These are phyloP conservation scores for Tinea pellionella DNA, from an alignment of 2,888 invertebrate genomes.

Conservation along the genomic window DNA sequence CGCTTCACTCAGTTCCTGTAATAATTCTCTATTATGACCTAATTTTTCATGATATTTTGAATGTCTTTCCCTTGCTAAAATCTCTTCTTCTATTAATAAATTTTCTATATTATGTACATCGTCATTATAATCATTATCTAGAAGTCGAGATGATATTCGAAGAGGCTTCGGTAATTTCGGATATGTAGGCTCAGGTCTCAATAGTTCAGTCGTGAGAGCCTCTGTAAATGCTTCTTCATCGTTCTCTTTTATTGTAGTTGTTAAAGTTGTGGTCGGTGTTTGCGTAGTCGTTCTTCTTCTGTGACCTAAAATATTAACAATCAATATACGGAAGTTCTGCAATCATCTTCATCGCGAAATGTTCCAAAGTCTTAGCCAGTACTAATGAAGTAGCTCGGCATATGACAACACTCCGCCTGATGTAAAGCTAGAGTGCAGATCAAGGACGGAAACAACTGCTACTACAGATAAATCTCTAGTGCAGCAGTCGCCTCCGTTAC, in stretches of 20 bases:
- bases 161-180: conserved; percentile 52
- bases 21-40: conserved; percentile 35
- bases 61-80: conserved; percentile 35
- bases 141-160: conserved; percentile 34
- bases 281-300: conserved; percentile 61
- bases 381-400: too few species aligned
- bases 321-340: too few species aligned
- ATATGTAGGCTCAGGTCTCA: conserved; percentile 28
- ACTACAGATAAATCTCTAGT: too few species aligned
- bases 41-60: conserved; percentile 34
- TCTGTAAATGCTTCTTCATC: conserved; percentile 36
- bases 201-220: conserved; percentile 19
- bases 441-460: too few species aligned
- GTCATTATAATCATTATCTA: conserved; percentile 44
- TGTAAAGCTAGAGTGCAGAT: too few species aligned
- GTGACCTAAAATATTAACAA: conserved; percentile 39
- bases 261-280: conserved; percentile 36
- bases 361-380: too few species aligned
- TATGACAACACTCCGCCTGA: too few species aligned
- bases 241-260: conserved; percentile 32
- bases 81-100: conserved; percentile 39
- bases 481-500: too few species aligned
- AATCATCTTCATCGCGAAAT: too few species aligned
- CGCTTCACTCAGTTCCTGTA: conserved; percentile 40
- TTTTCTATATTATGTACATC: conserved; percentile 53